Conservation (phyloP, 2,888 invertebrate species). For the Lasius fuliginosus region DNA sequence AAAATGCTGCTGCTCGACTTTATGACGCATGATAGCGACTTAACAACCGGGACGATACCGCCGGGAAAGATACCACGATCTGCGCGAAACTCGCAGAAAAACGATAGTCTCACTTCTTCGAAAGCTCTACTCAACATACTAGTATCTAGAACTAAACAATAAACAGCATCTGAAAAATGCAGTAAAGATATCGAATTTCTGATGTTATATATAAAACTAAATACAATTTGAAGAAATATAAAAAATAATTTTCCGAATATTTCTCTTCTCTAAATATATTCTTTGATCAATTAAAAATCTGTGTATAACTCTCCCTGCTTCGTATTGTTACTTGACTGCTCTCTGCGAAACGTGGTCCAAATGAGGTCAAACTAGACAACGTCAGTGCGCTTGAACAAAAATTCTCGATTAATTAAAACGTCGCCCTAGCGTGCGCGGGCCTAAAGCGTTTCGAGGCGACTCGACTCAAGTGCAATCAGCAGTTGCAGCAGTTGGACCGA, state of each 20-base stretch:
- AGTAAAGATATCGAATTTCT: neutral
- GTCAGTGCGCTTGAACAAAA: conserved; percentile 9
- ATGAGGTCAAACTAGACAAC: neutral
- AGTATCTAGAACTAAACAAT: neutral
- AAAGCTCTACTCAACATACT: conserved; percentile 17
- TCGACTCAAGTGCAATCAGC: conserved; percentile 37
- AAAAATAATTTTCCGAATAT: neutral
- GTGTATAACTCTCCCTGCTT: neutral
- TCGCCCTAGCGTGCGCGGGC: neutral
- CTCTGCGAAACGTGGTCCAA: neutral
- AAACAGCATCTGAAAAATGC: neutral
- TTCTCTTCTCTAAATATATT: neutral
- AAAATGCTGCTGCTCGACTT: conserved; percentile 75
- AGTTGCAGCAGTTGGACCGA: conserved; percentile 14
- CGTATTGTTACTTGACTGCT: neutral
- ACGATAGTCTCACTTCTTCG: conserved; percentile 11
- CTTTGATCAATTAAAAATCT: neutral
- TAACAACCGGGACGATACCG: conserved; percentile 51
- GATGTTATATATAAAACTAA: conserved; percentile 5
- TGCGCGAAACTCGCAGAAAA: conserved; percentile 23
- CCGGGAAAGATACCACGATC: conserved; percentile 36
- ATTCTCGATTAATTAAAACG: conserved; percentile 36
- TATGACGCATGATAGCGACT: conserved; percentile 74
- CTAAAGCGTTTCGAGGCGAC: conserved; percentile 11
- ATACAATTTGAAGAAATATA: neutral